These are phyloP conservation scores for Cataglyphis cursor DNA, from an alignment of 2,888 invertebrate species.

Conservation along the genomic window DNA sequence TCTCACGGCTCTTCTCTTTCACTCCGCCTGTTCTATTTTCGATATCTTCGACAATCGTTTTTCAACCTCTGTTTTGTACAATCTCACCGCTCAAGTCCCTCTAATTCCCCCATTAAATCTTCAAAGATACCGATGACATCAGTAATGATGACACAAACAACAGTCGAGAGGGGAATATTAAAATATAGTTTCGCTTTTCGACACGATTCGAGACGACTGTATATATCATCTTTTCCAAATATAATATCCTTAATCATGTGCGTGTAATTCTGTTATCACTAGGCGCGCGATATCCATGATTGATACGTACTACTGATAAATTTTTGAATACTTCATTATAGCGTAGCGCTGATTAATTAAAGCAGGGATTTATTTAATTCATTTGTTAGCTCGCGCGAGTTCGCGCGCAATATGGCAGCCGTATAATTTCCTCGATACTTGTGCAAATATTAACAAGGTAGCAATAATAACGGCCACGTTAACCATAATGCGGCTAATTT, in stretches of 20 bases:
- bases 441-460: conserved; percentile 46
- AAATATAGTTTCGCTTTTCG: neutral
- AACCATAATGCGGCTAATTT: conserved; percentile 44
- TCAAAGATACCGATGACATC: neutral
- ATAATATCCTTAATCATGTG: neutral
- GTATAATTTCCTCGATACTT: conserved; percentile 43
- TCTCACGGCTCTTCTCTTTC: conserved; percentile 19
- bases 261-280: neutral
- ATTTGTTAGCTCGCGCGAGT: conserved; percentile 10
- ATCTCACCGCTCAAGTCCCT: neutral
- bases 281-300: neutral
- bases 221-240: neutral
- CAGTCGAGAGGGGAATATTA: neutral
- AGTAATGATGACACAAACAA: too few relatives aligned
- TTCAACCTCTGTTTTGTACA: conserved; percentile 38
- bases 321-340: conserved; percentile 30
- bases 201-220: neutral
- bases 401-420: neutral
- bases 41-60: conserved; percentile 33
- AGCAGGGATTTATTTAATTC: conserved; percentile 22
- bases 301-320: conserved; percentile 15
- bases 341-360: conserved; percentile 41
- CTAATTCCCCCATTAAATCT: conserved; percentile 20
- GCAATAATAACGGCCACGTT: conserved; percentile 38
- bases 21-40: conserved; percentile 36